These are phyloP conservation scores for Plebejus anna DNA, from an alignment of 2,888 invertebrate species.

Conservation along the genomic window DNA sequence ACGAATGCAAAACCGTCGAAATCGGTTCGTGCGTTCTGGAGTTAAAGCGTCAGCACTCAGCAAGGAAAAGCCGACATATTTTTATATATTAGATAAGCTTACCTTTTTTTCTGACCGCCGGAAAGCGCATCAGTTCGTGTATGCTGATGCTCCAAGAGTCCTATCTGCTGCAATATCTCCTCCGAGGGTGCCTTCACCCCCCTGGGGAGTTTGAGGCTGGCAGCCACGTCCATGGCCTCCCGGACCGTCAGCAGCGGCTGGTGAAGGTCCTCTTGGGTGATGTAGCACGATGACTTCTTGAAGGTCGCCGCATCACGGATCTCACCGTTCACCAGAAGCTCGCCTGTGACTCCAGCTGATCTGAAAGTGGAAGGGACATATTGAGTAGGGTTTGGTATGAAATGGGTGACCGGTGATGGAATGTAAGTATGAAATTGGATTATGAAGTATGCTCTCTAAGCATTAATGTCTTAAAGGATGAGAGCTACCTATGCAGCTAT, in stretches of 20 bases:
- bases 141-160: constrained; percentile 81
- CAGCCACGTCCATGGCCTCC: constrained; percentile 89
- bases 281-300: constrained; percentile 88
- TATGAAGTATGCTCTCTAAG: no score
- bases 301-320: constrained; percentile 82
- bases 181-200: constrained; percentile 67
- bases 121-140: constrained; percentile 83
- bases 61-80: no score
- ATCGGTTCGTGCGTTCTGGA: no score
- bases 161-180: constrained; percentile 81
- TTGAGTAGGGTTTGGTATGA: background rate
- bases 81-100: background rate
- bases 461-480: no score
- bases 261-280: constrained; percentile 88
- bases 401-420: no score
- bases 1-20: no score
- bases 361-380: constrained; percentile 51
- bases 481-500: no score
- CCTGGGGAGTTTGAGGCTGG: constrained; percentile 84
- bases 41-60: no score
- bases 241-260: constrained; percentile 86
- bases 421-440: no score
- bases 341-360: constrained; percentile 83
- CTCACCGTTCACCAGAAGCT: constrained; percentile 83
- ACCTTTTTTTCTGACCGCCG: constrained; percentile 89